Base-by-base conservation (phyloP, 2,888 invertebrate genomes). In the Platerodrilus igneus region DNA sequence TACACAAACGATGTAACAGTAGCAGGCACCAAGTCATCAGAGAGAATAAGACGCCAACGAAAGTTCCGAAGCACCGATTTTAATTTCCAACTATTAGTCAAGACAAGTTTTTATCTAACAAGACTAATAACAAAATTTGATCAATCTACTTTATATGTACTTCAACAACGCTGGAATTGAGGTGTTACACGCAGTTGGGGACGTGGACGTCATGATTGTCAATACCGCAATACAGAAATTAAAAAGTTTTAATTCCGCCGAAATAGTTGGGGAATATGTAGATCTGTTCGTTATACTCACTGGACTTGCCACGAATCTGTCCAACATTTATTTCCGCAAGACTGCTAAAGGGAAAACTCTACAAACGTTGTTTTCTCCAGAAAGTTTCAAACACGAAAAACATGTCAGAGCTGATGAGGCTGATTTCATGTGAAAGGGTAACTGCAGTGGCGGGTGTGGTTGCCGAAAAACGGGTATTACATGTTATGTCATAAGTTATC, bases 61-160 rank as follows among this genome's bases (percentile, higher is more conserved):
- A 30, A 17, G 11, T 2, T 18, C 16, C 17, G 16, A 30, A 18
- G 9, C n/a, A 7, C 18, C 17, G 10, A 18, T 17, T 31, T 10
- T 19, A 31, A 3, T 16, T 26, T 35, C 19, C 47, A 26, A 46
- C 28, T 13, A 40, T 47, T 23, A 33, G 41, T 2, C 54, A 56
- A 34, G 50, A 51, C 11, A 39, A 40, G 27, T 54, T 54, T 37
- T 30, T 56, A 3, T 34, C 50, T 4, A 56, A 48, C 20, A 28
- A 35, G 10, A 41, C 20, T 8, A 53, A 53, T 33, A 51, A 52
- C 43, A 31, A 7, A 17, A 38, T 17, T 27, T 52, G 5, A 50
- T 53, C 13, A 13, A 27, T 23, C 47, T 54, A 39, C 45, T 55
- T 21, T 41, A 37, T 11, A 39, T 18, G 28, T 14, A 8, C 4